Conservation (phyloP, 2,888 invertebrate genomes). For the Hydroisotoma schaefferi region DNA sequence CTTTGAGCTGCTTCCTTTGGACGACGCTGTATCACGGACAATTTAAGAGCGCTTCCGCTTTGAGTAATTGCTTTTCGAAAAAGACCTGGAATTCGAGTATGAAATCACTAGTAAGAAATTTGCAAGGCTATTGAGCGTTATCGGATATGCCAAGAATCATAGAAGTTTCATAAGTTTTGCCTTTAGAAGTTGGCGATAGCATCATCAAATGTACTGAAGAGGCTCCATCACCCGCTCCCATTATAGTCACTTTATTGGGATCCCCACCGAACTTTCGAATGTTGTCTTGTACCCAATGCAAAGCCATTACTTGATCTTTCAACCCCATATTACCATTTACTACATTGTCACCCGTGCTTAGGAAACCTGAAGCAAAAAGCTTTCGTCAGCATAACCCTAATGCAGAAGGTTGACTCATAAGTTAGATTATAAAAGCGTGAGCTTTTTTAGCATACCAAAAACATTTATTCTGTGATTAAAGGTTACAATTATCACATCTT, state of each 20-base stretch:
- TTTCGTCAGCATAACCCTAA: no score
- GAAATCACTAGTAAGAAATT: no score
- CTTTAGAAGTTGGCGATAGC: constrained; percentile 33
- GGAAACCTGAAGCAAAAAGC: constrained; percentile 29
- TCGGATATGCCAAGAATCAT: background rate
- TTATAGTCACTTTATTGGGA: constrained; percentile 26
- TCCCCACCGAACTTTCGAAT: constrained; percentile 34
- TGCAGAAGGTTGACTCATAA: no score
- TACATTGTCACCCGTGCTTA: constrained; percentile 30
- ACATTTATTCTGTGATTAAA: constrained; percentile 35
- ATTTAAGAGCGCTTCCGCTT: constrained; percentile 29
- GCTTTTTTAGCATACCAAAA: constrained; percentile 15
- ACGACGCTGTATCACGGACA: constrained; percentile 24
- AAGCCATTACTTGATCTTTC: constrained; percentile 30
- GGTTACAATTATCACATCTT: constrained; percentile 27
- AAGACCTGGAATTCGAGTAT: no score
- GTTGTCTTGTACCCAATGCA: constrained; percentile 35
- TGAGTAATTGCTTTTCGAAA: constrained; percentile 38
- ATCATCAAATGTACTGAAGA: constrained; percentile 38
- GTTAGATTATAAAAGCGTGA: background rate
- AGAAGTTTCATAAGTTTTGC: background rate
- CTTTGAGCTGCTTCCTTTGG: constrained; percentile 38
- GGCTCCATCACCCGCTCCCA: constrained; percentile 30
- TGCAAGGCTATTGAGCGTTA: background rate
- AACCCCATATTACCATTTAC: constrained; percentile 28